Base-by-base conservation (phyloP, 2,113 vertebrate species). In the Pristiophorus japonicus region DNA sequence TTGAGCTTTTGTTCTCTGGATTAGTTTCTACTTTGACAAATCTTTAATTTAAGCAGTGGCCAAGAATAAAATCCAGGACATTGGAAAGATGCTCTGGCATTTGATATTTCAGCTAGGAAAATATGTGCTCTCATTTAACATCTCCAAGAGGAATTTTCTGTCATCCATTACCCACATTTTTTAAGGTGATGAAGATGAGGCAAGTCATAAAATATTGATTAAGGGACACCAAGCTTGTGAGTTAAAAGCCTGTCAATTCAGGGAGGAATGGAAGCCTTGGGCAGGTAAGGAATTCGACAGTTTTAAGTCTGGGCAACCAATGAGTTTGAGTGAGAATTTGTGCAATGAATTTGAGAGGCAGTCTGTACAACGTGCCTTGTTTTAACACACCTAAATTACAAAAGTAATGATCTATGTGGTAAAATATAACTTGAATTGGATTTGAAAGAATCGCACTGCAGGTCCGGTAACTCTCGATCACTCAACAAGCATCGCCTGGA, bases 191-290 rank as follows among this genome's bases (percentile, higher is more conserved):
- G 45, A 88, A 55, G 20, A 47, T 30, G 85, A 30, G 47, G 7
- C 24, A 87, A 87, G 45, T 87, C 84, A 30, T 81, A 88, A 88
- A 88, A 47, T 47, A 88, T 47, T 88, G 85, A 88, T 88, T 12
- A 88, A 47, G 87, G 34, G 87, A 14, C 51, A 59, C 27, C 30
- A n/a, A 90, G 51, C 47, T 75, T 16, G 51, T 27, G 42, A 3
- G 11, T 51, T n/a, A n/a, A n/a, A n/a, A n/a, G n/a, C n/a, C n/a
- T n/a, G n/a, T n/a, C 24, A 87, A 51, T 90, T 90, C 14, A 12
- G 24, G 51, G 51, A 55, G 47, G 22, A 27, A 51, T 10, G 47
- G 47, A 62, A n/a, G 51, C 62, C 27, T 16, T 2, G n/a, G 30
- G 30, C 51, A 90, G 30, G 14, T 0, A 59, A 59, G 8, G 8